Conservation (phyloP, 2,888 invertebrate species). For the Volucella bombylans region DNA sequence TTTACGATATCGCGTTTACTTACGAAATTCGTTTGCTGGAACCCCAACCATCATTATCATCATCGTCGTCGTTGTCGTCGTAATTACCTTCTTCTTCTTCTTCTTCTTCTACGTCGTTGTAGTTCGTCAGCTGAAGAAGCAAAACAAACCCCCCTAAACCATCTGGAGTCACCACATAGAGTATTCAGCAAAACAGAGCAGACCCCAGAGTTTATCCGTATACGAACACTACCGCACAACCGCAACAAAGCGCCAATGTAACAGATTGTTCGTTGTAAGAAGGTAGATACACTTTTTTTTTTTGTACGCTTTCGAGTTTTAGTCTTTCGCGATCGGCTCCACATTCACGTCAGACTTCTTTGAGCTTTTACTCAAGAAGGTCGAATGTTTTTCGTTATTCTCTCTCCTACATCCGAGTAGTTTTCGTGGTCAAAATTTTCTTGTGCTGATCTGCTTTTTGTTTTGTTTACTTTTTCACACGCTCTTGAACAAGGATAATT, state of each 20-base stretch:
- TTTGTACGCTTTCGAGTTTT: conserved; percentile 68
- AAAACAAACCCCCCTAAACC: conserved; percentile 62
- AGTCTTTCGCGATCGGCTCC: conserved; percentile 74
- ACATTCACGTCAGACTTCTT: conserved; percentile 81
- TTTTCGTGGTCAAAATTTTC: conserved; percentile 46
- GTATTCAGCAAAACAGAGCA: not conserved
- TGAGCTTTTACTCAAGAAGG: conserved; percentile 83
- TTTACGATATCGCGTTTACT: conserved; percentile 60
- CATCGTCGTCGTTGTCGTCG: no score
- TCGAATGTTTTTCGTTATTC: conserved; percentile 77
- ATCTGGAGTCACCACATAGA: conserved; percentile 9
- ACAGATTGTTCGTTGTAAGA: conserved; percentile 70
- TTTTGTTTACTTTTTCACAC: conserved; percentile 58
- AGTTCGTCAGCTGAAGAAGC: conserved; percentile 46
- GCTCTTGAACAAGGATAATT: conserved; percentile 67
- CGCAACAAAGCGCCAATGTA: conserved; percentile 56
- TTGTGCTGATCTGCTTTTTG: not conserved
- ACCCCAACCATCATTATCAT: conserved; percentile 6
- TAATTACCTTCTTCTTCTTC: no score
- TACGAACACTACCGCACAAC: conserved; percentile 4
- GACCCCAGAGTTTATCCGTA: no score
- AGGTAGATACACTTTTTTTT: conserved; percentile 56
- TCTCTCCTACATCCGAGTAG: conserved; percentile 56
- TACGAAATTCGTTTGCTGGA: conserved; percentile 49
- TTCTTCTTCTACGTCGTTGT: no score